phyloP scores from a whole-genome alignment of 2,113 vertebrate species.

The Pristiophorus japonicus region DNA sequence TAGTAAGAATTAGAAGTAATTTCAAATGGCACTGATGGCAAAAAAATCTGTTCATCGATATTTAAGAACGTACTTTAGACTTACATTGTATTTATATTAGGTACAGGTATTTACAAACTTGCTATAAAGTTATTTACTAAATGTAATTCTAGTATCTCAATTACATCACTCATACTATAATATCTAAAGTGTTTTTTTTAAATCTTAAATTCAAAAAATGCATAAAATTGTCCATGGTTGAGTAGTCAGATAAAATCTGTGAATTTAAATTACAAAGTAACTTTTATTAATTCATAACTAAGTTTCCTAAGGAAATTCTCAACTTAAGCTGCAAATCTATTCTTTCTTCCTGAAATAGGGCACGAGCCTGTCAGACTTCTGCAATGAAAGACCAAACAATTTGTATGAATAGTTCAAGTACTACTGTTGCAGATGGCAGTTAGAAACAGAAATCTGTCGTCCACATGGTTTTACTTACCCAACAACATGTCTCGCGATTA shows the following conservation, averaged over 20 bases:
- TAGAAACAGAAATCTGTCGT: constrained; percentile 38
- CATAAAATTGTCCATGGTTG: background rate
- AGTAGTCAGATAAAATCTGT: background rate
- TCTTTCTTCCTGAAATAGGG: constrained; percentile 11
- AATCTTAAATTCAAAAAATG: background rate
- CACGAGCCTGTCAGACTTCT: background rate
- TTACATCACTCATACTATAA: background rate
- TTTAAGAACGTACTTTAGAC: background rate
- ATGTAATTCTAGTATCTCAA: background rate
- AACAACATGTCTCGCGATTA: constrained; percentile 59
- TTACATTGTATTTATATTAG: background rate
- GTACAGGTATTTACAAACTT: background rate
- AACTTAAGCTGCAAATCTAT: background rate
- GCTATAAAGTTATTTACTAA: background rate
- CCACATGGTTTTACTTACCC: constrained; percentile 60
- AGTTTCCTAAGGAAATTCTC: background rate
- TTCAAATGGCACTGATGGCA: background rate
- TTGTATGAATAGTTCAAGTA: background rate
- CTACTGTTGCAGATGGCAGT: background rate
- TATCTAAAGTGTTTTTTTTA: background rate
- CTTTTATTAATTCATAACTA: background rate
- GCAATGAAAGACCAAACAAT: constrained; percentile 9
- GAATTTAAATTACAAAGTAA: background rate
- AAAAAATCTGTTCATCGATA: background rate
- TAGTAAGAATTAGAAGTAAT: background rate